A percentile compares a stretch with the other conserved stretches of the same genome.
phyloP scores from a whole-genome alignment of 2,888 invertebrate genomes.

The Lasioglossum vierecki region DNA sequence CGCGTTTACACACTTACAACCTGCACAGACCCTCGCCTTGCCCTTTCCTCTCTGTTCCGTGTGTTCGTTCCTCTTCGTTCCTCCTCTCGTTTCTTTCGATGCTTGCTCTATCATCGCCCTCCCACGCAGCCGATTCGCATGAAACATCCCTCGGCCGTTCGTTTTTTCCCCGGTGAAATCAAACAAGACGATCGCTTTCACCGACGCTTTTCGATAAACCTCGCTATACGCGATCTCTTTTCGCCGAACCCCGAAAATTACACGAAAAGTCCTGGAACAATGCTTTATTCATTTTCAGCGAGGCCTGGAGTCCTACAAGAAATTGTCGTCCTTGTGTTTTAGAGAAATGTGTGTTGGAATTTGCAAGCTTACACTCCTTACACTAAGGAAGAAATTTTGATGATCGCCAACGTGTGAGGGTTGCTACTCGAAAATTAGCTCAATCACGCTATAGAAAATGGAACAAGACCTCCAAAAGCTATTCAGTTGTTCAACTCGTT shows the following conservation, averaged over 20 bases:
- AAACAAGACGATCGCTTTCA: conserved; percentile 2
- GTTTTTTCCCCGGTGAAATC: conserved; percentile 9
- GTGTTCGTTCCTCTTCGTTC: conserved; percentile 4
- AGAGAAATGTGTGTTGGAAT: neutral
- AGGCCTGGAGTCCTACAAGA: neutral
- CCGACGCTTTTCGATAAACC: neutral
- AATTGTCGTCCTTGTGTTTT: neutral
- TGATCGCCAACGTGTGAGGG: no score
- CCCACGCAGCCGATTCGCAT: neutral
- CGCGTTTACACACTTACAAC: conserved; percentile 64
- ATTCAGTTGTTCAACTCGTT: no score
- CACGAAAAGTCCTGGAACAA: neutral
- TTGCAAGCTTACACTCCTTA: no score
- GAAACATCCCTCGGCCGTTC: conserved; percentile 2
- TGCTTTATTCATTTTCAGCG: neutral
- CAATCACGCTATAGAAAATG: neutral
- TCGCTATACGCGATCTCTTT: neutral
- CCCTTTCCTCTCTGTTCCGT: conserved; percentile 50
- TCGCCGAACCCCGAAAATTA: neutral
- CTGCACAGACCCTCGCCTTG: conserved; percentile 54
- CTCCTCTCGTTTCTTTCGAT: conserved; percentile 38
- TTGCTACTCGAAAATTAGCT: neutral
- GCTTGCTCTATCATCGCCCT: conserved; percentile 16
- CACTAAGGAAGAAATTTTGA: no score
- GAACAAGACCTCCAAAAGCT: no score